Percentiles rank a stretch among this genome's conserved stretches.
These are phyloP conservation scores for Piprites chloris DNA, from an alignment of 2,113 vertebrate genomes.

Conservation along the genomic window DNA sequence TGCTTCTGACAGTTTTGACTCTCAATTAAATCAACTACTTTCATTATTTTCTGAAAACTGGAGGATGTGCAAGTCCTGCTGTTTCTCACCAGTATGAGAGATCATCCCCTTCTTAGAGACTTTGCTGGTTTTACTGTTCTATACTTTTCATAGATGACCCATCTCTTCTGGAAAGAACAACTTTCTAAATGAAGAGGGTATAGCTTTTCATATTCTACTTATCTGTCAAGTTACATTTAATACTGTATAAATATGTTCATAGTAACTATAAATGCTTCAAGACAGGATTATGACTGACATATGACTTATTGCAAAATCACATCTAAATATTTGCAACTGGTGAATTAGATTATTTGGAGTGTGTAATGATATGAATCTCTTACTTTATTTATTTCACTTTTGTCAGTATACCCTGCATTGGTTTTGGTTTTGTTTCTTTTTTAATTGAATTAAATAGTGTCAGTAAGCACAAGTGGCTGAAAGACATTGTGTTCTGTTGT, in stretches of 20 bases:
- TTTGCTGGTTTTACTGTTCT: not conserved
- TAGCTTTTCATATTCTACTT: not conserved
- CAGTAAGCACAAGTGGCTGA: not conserved
- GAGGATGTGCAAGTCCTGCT: not conserved
- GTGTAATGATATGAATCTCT: not conserved
- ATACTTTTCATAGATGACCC: not conserved
- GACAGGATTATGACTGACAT: not conserved
- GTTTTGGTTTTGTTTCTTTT: not conserved
- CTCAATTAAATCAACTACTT: not conserved
- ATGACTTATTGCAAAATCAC: not conserved
- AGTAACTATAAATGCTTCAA: not conserved
- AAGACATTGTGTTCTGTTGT: not conserved
- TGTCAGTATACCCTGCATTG: not conserved
- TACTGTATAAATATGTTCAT: not conserved
- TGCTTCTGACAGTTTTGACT: not conserved
- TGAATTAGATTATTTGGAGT: not conserved
- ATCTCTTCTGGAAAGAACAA: not conserved
- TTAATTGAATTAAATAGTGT: not conserved
- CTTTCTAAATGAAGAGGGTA: not conserved
- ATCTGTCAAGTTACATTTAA: not conserved
- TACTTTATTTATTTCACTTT: not conserved
- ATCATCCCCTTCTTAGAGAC: not conserved
- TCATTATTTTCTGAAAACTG: not conserved
- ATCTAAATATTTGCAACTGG: not conserved
- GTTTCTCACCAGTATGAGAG: not conserved